phyloP scores from a whole-genome alignment of 2,888 invertebrate genomes.

The Melinaea marsaeus region DNA sequence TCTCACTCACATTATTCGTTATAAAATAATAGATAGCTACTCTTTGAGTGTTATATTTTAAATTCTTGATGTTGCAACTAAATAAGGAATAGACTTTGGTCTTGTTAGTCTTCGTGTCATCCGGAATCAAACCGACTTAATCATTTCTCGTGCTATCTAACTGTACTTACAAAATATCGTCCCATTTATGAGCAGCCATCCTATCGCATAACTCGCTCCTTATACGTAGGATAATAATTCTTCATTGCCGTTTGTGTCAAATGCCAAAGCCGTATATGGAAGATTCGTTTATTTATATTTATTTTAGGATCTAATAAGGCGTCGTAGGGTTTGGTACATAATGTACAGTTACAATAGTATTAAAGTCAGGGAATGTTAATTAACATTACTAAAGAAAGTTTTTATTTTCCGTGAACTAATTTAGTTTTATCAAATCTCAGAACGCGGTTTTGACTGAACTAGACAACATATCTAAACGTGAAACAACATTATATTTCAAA shows the following conservation, averaged over 20 bases:
- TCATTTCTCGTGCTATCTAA: too few species aligned
- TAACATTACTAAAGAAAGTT: neutral
- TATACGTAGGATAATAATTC: slow-evolving; percentile 29
- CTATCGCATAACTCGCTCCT: slow-evolving; percentile 22
- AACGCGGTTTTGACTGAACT: neutral
- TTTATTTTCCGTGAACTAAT: neutral
- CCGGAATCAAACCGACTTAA: too few species aligned
- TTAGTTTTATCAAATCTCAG: neutral
- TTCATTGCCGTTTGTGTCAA: slow-evolving; percentile 28
- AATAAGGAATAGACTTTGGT: too few species aligned
- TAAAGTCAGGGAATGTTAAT: neutral
- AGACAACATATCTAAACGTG: neutral
- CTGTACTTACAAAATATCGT: slow-evolving; percentile 2
- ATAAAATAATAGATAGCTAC: too few species aligned
- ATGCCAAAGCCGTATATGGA: slow-evolving; percentile 29
- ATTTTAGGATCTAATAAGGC: slow-evolving; percentile 4
- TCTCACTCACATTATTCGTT: too few species aligned
- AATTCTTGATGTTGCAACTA: too few species aligned
- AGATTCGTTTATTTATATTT: slow-evolving; percentile 2
- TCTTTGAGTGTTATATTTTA: too few species aligned
- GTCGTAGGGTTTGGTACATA: slow-evolving; percentile 2
- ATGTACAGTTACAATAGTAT: slow-evolving; percentile 11
- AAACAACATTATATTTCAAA: neutral
- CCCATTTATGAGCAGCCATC: slow-evolving; percentile 15
- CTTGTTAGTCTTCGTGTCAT: too few species aligned